phyloP scores from a whole-genome alignment of 2,797 vertebrate genomes.

The Melanotaenia parkinsoni region DNA sequence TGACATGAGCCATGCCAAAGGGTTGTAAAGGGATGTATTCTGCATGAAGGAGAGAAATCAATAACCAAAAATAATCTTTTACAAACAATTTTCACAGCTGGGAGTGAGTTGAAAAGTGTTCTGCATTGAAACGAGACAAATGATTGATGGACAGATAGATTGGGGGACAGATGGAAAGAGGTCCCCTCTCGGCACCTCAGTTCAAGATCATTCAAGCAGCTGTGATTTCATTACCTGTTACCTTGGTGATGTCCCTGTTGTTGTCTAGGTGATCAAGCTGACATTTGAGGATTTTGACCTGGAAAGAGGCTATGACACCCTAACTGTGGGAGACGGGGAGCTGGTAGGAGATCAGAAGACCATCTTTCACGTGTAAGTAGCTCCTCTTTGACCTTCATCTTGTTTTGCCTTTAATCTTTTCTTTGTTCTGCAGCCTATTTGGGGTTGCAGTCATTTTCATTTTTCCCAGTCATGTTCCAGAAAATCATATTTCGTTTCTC shows the following conservation, averaged over 20 bases:
- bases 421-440: conserved; percentile 42
- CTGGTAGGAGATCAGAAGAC: conserved; percentile 97
- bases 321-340: conserved; percentile 94
- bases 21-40: not conserved
- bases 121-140: conserved; percentile 25
- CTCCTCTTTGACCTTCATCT: conserved; percentile 46
- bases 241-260: conserved; percentile 45
- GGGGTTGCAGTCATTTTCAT: conserved; percentile 35
- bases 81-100: conserved; percentile 3
- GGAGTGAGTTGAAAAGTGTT: conserved; percentile 13
- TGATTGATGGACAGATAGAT: conserved; percentile 28
- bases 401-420: conserved; percentile 33
- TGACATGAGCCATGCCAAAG: not conserved
- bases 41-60: not conserved
- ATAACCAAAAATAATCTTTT: not conserved
- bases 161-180: conserved; percentile 55
- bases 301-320: conserved; percentile 96
- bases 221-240: conserved; percentile 33
- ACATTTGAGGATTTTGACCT: conserved; percentile 98
- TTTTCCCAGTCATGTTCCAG: conserved; percentile 38
- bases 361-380: conserved; percentile 96
- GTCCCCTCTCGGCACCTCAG: conserved; percentile 46
- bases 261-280: conserved; percentile 94
- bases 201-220: conserved; percentile 46
- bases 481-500: conserved; percentile 42